Conservation (phyloP, 2,113 vertebrate species). For the Paratilapia polleni region DNA sequence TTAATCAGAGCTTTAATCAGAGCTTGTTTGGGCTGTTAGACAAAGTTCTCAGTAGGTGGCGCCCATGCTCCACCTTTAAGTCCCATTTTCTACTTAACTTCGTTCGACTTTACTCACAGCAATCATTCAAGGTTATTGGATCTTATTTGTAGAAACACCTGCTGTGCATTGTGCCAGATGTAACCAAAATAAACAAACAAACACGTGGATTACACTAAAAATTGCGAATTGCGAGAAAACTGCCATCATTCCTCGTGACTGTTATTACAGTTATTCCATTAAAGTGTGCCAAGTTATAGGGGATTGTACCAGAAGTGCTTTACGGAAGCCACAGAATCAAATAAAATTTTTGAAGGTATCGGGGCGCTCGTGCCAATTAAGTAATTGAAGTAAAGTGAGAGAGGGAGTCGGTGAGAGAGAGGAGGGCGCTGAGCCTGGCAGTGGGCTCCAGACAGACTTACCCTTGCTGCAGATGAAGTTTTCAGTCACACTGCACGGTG, state of each 20-base stretch:
- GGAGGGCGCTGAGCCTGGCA: conserved; percentile 2
- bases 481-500: conserved; percentile 23
- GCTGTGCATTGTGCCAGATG: not conserved
- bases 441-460: conserved; percentile 9
- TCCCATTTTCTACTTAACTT: not conserved
- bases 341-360: not conserved
- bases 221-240: not conserved
- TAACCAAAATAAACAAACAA: not conserved
- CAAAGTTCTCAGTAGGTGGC: conserved; percentile 21
- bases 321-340: not conserved
- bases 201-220: not conserved
- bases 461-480: conserved; percentile 52
- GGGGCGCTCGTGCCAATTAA: conserved; percentile 18
- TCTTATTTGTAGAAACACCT: not conserved
- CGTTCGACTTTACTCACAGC: not conserved
- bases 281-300: not conserved
- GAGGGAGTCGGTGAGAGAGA: conserved; percentile 6
- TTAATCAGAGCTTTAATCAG: not conserved
- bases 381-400: conserved; percentile 24
- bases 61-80: not conserved
- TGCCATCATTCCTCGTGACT: fast-evolving
- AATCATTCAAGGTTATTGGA: not conserved
- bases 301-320: not conserved
- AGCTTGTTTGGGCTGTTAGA: not conserved
- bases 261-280: not conserved